A percentile compares a stretch with the other conserved stretches of the same genome.
Conservation (phyloP, 1,140 invertebrate genomes). For the Parapsyche elsis region DNA sequence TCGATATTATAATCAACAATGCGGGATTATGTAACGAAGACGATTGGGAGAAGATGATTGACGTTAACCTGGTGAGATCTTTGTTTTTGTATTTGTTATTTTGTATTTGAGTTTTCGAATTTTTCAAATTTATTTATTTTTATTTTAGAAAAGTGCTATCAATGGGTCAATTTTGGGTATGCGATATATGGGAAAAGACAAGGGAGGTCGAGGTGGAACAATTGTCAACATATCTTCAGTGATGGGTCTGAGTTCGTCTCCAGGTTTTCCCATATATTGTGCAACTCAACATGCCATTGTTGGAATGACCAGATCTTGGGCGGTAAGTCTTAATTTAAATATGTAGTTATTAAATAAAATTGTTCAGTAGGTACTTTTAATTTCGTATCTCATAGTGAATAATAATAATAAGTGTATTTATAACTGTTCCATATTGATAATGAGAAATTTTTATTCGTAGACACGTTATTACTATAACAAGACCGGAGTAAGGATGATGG, state of each 20-base stretch:
- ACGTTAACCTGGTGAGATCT: conserved; percentile 58
- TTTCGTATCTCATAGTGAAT: no score
- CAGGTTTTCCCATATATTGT: conserved; percentile 73
- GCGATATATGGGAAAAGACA: conserved; percentile 70
- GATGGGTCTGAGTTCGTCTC: conserved; percentile 69
- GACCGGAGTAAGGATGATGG: conserved; percentile 67
- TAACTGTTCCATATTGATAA: background rate
- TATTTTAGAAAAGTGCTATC: conserved; percentile 56
- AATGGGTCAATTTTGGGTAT: conserved; percentile 61
- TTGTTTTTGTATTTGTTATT: background rate
- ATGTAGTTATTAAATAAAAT: no score
- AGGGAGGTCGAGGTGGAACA: conserved; percentile 71
- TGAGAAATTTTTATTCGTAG: conserved; percentile 56
- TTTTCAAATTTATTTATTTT: background rate
- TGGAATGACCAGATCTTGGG: conserved; percentile 67
- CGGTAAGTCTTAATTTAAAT: conserved; percentile 64
- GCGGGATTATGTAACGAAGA: conserved; percentile 70
- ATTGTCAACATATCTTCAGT: conserved; percentile 75
- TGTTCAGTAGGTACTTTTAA: no score
- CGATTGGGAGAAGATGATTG: conserved; percentile 61
- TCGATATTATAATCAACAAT: conserved; percentile 74
- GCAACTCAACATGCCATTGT: conserved; percentile 75
- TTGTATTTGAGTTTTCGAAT: background rate
- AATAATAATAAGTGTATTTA: background rate
- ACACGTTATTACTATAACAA: conserved; percentile 67